Evolutionary conservation across 2,888 invertebrate species (phyloP).

Genomic region (Nasonovia ribisnigri): DNA sequence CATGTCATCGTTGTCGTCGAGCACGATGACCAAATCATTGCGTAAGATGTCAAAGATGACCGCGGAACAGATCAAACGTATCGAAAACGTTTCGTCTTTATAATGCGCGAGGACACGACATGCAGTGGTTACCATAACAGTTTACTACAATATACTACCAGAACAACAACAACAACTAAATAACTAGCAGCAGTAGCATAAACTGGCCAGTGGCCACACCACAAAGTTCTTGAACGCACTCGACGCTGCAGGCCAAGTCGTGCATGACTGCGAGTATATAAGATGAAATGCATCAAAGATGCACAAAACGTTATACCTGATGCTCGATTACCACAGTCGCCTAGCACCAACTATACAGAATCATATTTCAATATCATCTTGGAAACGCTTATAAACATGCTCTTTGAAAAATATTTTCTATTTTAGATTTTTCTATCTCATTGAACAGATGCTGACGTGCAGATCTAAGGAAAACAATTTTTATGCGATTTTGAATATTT

Average conservation of each 20-base stretch:
- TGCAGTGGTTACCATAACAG: constrained; percentile 71
- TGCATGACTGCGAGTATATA: not conserved
- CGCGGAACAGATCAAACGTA: constrained; percentile 90
- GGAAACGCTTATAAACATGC: not conserved
- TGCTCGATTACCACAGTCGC: not conserved
- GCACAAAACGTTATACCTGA: not conserved
- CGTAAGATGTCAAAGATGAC: constrained; percentile 95
- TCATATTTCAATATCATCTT: not conserved
- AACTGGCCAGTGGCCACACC: constrained; percentile 38
- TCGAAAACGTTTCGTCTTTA: constrained; percentile 93
- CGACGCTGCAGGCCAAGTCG: not conserved
- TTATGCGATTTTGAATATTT: not conserved
- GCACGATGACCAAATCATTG: constrained; percentile 81
- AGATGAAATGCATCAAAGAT: not conserved
- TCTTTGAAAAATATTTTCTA: not conserved
- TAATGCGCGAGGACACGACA: constrained; percentile 80
- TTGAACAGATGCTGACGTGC: not conserved
- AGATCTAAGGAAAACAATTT: not conserved
- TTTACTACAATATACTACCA: constrained; percentile 70
- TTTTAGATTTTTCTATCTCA: not conserved
- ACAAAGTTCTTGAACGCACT: not conserved
- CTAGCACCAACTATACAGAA: not conserved
- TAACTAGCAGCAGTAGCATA: constrained; percentile 70
- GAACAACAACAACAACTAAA: constrained; percentile 70
- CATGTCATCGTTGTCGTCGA: constrained; percentile 74